Percentiles rank a stretch among this genome's conserved stretches.
Conservation (phyloP, 2,888 invertebrate species). For the Yponomeuta evonymella region DNA sequence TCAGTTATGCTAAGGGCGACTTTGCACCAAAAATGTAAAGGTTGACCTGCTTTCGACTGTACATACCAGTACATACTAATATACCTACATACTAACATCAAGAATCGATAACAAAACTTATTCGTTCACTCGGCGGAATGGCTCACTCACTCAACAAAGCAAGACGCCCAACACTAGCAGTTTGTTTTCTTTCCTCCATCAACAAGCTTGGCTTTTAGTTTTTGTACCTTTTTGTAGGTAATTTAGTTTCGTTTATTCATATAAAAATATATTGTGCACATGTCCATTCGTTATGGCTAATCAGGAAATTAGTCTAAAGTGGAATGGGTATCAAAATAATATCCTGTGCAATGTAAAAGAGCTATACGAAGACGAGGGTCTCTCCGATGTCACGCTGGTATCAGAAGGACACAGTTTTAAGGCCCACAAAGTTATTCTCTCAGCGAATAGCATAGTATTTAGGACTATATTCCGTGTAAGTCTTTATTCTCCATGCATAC, state of each 20-base stretch:
- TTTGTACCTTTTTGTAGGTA: not conserved
- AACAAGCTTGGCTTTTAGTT: not conserved
- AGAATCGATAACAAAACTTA: too few relatives aligned
- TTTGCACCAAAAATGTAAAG: too few relatives aligned
- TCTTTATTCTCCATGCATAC: slow-evolving; percentile 14
- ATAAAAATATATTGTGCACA: slow-evolving; percentile 9
- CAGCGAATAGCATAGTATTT: slow-evolving; percentile 81
- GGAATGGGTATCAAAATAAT: slow-evolving; percentile 81
- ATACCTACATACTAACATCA: too few relatives aligned
- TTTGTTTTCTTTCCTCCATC: slow-evolving; percentile 4
- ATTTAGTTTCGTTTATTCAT: slow-evolving; percentile 23
- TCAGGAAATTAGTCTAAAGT: slow-evolving; percentile 81
- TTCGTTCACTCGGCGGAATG: not conserved
- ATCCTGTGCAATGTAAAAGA: slow-evolving; percentile 79
- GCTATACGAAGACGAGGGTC: slow-evolving; percentile 78
- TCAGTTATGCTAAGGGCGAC: too few relatives aligned
- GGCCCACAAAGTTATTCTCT: slow-evolving; percentile 81
- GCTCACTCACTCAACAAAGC: too few relatives aligned
- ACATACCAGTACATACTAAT: too few relatives aligned
- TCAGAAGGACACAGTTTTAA: slow-evolving; percentile 80
- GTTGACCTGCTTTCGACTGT: too few relatives aligned
- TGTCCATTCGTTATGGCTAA: slow-evolving; percentile 51
- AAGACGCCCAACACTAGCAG: not conserved
- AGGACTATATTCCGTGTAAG: slow-evolving; percentile 78
- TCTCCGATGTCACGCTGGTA: slow-evolving; percentile 81